These are phyloP conservation scores for Romanogobio albipinnatus DNA, from an alignment of 2,113 vertebrate genomes.

Conservation along the genomic window DNA sequence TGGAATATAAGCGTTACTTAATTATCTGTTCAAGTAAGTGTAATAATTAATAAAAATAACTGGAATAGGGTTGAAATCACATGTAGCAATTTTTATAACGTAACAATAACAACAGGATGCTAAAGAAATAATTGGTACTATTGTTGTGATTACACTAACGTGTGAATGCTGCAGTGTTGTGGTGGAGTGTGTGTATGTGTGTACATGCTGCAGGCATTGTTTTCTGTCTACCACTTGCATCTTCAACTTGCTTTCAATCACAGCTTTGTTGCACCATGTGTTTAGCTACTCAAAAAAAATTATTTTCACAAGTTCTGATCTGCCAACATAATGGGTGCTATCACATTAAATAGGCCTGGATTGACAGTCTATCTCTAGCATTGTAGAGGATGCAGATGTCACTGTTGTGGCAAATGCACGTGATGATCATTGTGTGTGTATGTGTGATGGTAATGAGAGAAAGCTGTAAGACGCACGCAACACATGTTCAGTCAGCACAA, in stretches of 20 bases:
- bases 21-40: background rate
- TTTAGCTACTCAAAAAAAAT: conserved; percentile 12
- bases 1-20: background rate
- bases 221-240: conserved; percentile 21
- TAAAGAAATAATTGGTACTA: background rate
- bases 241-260: background rate
- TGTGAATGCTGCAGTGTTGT: background rate
- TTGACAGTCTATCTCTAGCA: background rate
- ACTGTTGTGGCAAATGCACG: conserved; percentile 7
- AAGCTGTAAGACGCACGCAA: conserved; percentile 71
- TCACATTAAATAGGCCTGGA: conserved; percentile 1
- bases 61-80: background rate
- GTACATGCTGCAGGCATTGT: conserved; percentile 39
- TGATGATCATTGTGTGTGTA: background rate
- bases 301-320: conserved; percentile 31
- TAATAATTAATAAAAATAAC: background rate
- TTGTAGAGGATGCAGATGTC: background rate
- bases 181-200: background rate
- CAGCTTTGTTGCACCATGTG: conserved; percentile 34
- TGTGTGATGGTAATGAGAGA: conserved; percentile 63
- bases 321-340: conserved; percentile 47
- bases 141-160: background rate
- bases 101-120: background rate
- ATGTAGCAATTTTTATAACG: background rate
- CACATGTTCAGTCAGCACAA: conserved; percentile 62